phyloP scores from a whole-genome alignment of 2,888 invertebrate species.

The Blastobasis adustella region DNA sequence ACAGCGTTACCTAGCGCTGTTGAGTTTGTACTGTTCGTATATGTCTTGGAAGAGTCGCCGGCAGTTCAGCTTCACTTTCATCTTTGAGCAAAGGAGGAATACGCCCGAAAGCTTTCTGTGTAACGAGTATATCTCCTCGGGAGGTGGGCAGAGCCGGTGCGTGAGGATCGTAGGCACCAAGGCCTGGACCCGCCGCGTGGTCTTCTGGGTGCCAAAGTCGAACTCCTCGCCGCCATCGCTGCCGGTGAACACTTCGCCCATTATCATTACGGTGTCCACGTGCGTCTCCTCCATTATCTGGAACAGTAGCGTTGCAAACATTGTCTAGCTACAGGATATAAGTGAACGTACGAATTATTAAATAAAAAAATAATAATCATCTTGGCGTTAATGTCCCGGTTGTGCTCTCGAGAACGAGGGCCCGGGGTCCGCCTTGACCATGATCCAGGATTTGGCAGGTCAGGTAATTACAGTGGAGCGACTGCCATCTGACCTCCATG shows the following conservation, averaged over 20 bases:
- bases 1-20: slow-evolving; percentile 17
- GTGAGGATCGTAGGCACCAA: slow-evolving; percentile 95
- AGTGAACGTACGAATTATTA: too few relatives aligned
- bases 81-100: slow-evolving; percentile 92
- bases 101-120: slow-evolving; percentile 98
- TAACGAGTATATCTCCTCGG: slow-evolving; percentile 98
- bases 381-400: too few relatives aligned
- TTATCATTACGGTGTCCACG: slow-evolving; percentile 96
- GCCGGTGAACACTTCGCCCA: slow-evolving; percentile 93
- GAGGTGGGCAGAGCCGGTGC: slow-evolving; percentile 96
- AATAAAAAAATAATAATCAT: too few relatives aligned
- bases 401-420: too few relatives aligned
- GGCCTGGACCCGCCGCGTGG: slow-evolving; percentile 86
- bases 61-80: slow-evolving; percentile 88
- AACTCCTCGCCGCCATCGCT: slow-evolving; percentile 80
- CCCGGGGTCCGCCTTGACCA: too few relatives aligned
- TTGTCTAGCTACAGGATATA: too few relatives aligned
- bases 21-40: slow-evolving; percentile 78
- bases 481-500: too few relatives aligned
- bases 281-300: slow-evolving; percentile 95
- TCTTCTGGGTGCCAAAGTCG: slow-evolving; percentile 90
- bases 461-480: too few relatives aligned
- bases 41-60: slow-evolving; percentile 88
- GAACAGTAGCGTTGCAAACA: neutral
- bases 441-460: too few relatives aligned